Percentiles rank a stretch among this genome's conserved stretches.
Conservation (phyloP, 2,797 vertebrate genomes). For the Natrix natrix region DNA sequence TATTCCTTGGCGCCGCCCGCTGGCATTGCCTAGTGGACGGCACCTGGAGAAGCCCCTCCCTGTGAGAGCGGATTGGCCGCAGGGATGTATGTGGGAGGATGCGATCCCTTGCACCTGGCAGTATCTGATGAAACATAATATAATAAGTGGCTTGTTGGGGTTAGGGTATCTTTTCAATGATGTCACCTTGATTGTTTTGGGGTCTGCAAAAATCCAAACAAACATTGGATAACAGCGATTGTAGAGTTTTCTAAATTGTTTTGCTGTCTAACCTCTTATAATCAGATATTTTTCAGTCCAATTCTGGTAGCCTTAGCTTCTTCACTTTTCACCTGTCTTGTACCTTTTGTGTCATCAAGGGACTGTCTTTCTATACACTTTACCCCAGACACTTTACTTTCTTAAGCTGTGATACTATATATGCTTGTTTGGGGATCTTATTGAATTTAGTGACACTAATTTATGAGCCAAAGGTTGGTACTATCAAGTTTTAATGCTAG, state of each 20-base stretch:
- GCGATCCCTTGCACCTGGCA: too few relatives aligned
- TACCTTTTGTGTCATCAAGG: neutral
- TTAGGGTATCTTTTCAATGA: neutral
- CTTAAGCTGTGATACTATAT: neutral
- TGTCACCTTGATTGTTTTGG: neutral
- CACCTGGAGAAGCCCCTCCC: too few relatives aligned
- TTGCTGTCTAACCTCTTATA: neutral
- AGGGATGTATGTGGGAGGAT: too few relatives aligned
- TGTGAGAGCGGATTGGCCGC: too few relatives aligned
- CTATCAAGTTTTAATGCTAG: neutral
- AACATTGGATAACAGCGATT: neutral
- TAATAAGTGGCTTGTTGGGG: neutral
- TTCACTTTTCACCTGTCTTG: neutral
- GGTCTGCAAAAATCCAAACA: neutral
- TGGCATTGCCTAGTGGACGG: too few relatives aligned
- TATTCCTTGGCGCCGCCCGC: too few relatives aligned
- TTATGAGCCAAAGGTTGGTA: neutral
- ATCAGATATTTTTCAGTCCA: neutral
- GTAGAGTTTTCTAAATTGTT: neutral
- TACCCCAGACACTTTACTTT: neutral
- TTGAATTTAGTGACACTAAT: neutral
- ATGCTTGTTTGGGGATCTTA: neutral
- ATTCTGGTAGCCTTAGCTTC: neutral
- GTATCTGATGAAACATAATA: neutral
- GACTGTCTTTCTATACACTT: neutral